phyloP scores from a whole-genome alignment of 2,797 vertebrate genomes.

The Chaunax sp. region DNA sequence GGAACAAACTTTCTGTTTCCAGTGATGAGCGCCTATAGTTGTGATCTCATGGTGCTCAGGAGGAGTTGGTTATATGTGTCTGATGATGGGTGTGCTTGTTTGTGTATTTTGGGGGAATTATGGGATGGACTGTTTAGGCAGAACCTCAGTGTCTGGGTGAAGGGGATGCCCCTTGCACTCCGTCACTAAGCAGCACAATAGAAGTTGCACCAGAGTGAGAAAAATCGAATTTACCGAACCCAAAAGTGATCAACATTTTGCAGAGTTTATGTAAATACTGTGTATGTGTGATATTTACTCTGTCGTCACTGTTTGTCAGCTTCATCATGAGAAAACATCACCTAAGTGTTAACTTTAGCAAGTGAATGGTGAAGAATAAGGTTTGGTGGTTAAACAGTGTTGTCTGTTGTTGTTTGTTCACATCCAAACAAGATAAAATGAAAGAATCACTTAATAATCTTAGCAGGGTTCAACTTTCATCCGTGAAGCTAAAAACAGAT shows the following conservation, averaged over 20 bases:
- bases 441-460: no score
- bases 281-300: no score
- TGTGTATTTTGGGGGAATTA: conserved; percentile 11
- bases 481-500: no score
- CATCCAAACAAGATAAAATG: no score
- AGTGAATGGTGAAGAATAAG: neutral
- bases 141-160: neutral
- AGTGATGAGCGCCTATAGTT: no score
- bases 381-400: no score
- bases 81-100: conserved; percentile 5
- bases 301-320: no score
- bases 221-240: neutral
- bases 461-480: no score
- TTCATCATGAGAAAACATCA: neutral
- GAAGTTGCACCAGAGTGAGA: neutral
- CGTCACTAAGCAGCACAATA: conserved; percentile 2
- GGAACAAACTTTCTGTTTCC: no score
- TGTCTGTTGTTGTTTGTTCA: no score
- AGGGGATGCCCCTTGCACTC: neutral
- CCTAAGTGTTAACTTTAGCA: neutral
- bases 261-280: no score
- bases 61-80: neutral
- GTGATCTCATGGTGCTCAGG: no score
- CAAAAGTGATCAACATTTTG: neutral
- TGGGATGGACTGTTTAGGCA: conserved; percentile 12